Percentiles rank a stretch among this genome's conserved stretches.
Evolutionary conservation across 2,113 vertebrate genomes (phyloP).

Genomic region (Nycticorax nycticorax): DNA sequence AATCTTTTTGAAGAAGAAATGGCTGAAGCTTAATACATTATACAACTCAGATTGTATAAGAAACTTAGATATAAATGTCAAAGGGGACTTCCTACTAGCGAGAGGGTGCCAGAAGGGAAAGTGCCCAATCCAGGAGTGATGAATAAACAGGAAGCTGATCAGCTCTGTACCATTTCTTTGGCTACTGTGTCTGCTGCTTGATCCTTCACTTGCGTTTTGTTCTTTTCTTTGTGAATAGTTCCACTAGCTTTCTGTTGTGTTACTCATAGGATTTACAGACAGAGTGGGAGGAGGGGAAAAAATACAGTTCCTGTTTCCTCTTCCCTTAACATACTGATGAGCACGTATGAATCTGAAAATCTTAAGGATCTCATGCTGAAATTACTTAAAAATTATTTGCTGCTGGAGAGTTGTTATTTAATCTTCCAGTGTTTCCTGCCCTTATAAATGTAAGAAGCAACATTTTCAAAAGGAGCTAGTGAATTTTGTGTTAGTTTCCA

Average conservation of each 20-base stretch:
- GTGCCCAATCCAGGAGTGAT: not conserved
- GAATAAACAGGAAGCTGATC: not conserved
- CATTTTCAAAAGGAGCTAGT: not conserved
- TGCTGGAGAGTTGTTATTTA: not conserved
- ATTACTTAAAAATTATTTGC: not conserved
- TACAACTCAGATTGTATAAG: not conserved
- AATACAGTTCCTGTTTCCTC: not conserved
- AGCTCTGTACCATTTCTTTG: not conserved
- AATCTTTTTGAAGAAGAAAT: not conserved
- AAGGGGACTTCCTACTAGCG: not conserved
- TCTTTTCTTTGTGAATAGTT: not conserved
- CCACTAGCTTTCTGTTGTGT: not conserved
- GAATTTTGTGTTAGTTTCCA: not conserved
- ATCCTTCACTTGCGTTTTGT: not conserved
- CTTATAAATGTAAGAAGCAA: not conserved
- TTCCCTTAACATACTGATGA: not conserved
- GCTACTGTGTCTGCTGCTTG: not conserved
- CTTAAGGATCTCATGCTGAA: not conserved
- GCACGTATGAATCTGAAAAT: not conserved
- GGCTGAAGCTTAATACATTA: not conserved
- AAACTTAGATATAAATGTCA: not conserved
- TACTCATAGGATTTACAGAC: not conserved
- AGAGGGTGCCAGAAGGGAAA: not conserved
- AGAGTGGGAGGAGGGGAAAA: not conserved
- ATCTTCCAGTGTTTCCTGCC: not conserved